These are phyloP conservation scores for Patella caerulea DNA, from an alignment of 2,888 invertebrate species.

Conservation along the genomic window DNA sequence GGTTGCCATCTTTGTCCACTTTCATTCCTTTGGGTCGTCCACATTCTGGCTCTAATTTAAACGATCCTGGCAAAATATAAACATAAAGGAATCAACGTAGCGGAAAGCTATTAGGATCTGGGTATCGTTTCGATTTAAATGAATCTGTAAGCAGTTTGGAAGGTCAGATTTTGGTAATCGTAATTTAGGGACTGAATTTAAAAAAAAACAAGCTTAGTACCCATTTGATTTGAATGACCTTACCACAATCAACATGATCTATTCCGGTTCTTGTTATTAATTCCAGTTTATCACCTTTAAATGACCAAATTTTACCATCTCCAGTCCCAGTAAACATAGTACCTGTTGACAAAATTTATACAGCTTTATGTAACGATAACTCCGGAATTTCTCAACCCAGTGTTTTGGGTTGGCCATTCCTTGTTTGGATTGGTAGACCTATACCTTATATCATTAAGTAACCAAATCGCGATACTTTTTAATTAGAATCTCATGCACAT, in stretches of 20 bases:
- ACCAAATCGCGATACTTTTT: no score
- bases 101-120: background rate
- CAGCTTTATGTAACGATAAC: no score
- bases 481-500: no score
- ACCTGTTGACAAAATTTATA: constrained; percentile 34
- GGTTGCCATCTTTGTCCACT: constrained; percentile 38
- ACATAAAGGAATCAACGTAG: constrained; percentile 1
- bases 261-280: constrained; percentile 43
- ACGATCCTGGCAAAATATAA: constrained; percentile 37
- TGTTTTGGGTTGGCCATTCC: no score
- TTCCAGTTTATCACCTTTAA: constrained; percentile 36
- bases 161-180: no score
- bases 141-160: no score
- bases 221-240: no score
- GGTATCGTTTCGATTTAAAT: no score
- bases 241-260: constrained; percentile 40
- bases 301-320: constrained; percentile 50
- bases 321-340: constrained; percentile 50
- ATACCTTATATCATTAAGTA: no score
- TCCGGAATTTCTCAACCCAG: background rate
- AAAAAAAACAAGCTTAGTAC: no score
- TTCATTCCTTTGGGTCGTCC: constrained; percentile 60
- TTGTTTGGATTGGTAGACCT: no score
- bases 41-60: constrained; percentile 50
- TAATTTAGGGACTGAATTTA: no score